Conservation (phyloP, 1,140 invertebrate species). For the Vollenhovia emeryi region DNA sequence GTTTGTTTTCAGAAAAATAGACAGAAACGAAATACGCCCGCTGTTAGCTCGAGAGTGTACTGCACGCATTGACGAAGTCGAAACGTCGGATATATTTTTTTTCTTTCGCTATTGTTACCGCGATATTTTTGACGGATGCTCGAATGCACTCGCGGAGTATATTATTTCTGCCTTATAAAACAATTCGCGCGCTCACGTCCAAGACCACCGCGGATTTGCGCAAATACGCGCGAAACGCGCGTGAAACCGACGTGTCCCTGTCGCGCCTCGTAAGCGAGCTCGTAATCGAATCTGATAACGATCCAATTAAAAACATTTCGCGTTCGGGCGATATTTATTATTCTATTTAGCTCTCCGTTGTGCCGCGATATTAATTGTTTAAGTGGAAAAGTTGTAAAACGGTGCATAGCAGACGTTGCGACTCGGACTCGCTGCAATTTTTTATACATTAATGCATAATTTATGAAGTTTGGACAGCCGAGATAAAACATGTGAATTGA, state of each 20-base stretch:
- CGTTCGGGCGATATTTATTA: constrained; percentile 27
- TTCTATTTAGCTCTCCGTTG: constrained; percentile 7
- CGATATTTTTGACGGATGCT: constrained; percentile 66
- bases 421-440: constrained; percentile 7
- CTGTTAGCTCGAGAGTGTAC: constrained; percentile 66
- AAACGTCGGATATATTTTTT: constrained; percentile 56
- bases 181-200: constrained; percentile 30
- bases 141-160: constrained; percentile 55
- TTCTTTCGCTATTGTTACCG: constrained; percentile 43
- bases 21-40: constrained; percentile 69
- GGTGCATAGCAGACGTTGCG: neutral
- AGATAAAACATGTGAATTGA: constrained; percentile 7
- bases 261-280: constrained; percentile 17
- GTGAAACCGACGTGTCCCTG: neutral
- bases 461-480: constrained; percentile 12
- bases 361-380: constrained; percentile 30
- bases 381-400: constrained; percentile 37
- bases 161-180: constrained; percentile 57
- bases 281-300: constrained; percentile 35
- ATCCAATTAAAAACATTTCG: constrained; percentile 40
- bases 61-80: constrained; percentile 59
- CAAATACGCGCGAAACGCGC: constrained; percentile 59
- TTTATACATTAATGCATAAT: constrained; percentile 27
- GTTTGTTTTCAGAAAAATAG: constrained; percentile 75
- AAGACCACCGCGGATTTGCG: constrained; percentile 50